Percentiles rank a stretch among this genome's conserved stretches.
Conservation (phyloP, 2,888 invertebrate genomes). For the Arctia plantaginis region DNA sequence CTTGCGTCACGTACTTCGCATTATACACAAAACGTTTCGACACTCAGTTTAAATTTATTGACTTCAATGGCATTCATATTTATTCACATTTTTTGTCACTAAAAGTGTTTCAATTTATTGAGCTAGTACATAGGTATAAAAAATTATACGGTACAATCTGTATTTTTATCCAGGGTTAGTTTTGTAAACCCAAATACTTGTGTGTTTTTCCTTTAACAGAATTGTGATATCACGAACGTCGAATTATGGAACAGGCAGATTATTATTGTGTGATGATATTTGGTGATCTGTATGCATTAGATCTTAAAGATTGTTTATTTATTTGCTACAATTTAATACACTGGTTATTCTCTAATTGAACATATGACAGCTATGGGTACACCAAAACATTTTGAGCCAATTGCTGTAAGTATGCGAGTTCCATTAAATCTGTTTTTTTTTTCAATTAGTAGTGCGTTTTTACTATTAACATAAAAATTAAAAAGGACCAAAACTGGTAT, state of each 20-base stretch:
- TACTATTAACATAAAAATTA: too few species aligned
- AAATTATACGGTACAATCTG: background rate
- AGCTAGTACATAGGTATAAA: background rate
- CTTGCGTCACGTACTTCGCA: constrained; percentile 75
- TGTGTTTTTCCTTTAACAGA: background rate
- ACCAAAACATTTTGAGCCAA: background rate
- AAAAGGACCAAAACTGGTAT: too few species aligned
- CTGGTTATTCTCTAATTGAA: background rate
- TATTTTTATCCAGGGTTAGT: too few species aligned
- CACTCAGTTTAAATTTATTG: constrained; percentile 68
- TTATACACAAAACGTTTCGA: constrained; percentile 79
- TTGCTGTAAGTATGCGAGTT: background rate
- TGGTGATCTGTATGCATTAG: background rate
- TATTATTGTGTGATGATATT: background rate
- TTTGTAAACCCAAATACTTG: background rate
- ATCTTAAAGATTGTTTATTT: background rate
- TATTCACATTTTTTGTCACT: constrained; percentile 65
- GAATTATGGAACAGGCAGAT: background rate
- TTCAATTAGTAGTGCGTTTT: too few species aligned
- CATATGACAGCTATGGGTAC: too few species aligned
- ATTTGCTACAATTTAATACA: too few species aligned
- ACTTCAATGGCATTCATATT: constrained; percentile 67
- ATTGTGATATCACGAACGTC: background rate
- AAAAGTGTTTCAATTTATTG: constrained; percentile 35
- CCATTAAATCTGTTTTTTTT: background rate